phyloP scores from a whole-genome alignment of 1,140 invertebrate genomes.

The Ridgeia piscesae region DNA sequence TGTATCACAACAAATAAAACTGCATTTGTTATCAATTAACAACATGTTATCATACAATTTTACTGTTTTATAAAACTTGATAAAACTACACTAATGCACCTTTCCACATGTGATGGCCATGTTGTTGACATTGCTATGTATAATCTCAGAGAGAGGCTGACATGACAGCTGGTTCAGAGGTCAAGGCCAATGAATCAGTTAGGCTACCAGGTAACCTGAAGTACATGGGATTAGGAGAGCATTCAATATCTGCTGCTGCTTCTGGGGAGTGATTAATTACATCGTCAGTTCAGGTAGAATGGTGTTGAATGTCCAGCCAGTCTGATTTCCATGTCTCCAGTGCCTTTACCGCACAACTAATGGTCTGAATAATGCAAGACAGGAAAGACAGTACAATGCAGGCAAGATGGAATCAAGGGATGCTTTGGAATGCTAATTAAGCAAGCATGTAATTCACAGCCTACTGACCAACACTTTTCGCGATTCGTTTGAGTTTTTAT shows the following conservation, averaged over 20 bases:
- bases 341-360: neutral
- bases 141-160: neutral
- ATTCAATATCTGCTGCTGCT: conserved; percentile 1
- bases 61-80: too few relatives aligned
- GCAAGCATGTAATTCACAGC: neutral
- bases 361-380: neutral
- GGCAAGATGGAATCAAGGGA: neutral
- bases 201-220: neutral
- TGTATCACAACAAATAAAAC: too few relatives aligned
- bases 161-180: neutral
- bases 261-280: neutral
- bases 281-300: neutral
- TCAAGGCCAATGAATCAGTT: neutral
- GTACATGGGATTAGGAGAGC: neutral
- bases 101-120: neutral
- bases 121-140: neutral
- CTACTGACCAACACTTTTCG: neutral
- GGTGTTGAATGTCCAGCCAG: neutral
- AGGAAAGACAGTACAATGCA: neutral
- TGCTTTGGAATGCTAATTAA: conserved; percentile 6
- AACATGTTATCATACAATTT: too few relatives aligned
- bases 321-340: neutral
- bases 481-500: neutral
- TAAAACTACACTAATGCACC: too few relatives aligned
- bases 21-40: too few relatives aligned